These are phyloP conservation scores for Ctenoplectra terminalis DNA, from an alignment of 1,140 invertebrate species.

Conservation along the genomic window DNA sequence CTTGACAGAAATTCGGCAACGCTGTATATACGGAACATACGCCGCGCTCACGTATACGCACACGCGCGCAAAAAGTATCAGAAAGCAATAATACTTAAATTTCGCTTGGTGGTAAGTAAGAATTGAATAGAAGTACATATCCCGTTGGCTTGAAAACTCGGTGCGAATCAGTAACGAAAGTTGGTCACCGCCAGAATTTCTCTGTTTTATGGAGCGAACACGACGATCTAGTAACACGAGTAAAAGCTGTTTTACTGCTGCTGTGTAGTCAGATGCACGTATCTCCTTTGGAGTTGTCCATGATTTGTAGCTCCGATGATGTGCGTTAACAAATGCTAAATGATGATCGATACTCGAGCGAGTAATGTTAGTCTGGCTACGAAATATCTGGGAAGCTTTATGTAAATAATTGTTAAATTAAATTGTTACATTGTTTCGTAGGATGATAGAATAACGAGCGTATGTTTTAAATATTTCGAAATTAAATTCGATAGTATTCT, in stretches of 20 bases:
- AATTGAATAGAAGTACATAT: not conserved
- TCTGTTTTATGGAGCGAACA: conserved; percentile 49
- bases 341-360: too few relatives aligned
- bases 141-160: conserved; percentile 22
- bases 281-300: too few relatives aligned
- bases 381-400: too few relatives aligned
- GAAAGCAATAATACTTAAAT: not conserved
- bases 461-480: too few relatives aligned
- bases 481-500: too few relatives aligned
- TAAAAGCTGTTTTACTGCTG: conserved; percentile 19
- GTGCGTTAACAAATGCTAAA: too few relatives aligned
- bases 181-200: conserved; percentile 55
- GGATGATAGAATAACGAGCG: too few relatives aligned
- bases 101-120: not conserved
- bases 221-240: conserved; percentile 40
- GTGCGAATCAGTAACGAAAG: conserved; percentile 36
- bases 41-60: too few relatives aligned
- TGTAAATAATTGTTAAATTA: too few relatives aligned
- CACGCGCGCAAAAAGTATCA: not conserved
- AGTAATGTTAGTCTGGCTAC: too few relatives aligned
- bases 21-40: not conserved
- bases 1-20: conserved; percentile 58
- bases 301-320: too few relatives aligned
- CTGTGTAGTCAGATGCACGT: not conserved
- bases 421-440: too few relatives aligned